Evolutionary conservation across 2,113 vertebrate genomes (phyloP).

Genomic region (Campylomormyrus tamandua): DNA sequence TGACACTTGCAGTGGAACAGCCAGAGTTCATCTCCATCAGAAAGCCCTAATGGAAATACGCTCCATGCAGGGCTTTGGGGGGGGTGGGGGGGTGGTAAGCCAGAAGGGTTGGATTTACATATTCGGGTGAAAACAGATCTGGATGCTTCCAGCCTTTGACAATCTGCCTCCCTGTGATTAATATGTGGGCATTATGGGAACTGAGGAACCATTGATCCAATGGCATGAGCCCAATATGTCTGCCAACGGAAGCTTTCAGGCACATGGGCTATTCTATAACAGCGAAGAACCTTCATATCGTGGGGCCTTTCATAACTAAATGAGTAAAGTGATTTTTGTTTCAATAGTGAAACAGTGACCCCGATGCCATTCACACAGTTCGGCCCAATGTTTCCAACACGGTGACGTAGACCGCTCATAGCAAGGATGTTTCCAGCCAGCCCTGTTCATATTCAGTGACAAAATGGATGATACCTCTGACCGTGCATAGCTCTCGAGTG

Average conservation of each 20-base stretch:
- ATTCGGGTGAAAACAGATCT: constrained; percentile 1
- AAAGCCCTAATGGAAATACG: neutral
- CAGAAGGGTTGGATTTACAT: neutral
- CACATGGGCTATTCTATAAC: constrained; percentile 13
- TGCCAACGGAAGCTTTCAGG: neutral
- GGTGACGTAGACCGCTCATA: constrained; percentile 40
- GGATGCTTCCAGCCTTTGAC: constrained; percentile 16
- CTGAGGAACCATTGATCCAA: neutral
- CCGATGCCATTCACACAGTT: constrained; percentile 30
- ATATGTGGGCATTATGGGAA: neutral
- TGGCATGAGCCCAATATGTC: neutral
- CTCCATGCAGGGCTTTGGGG: neutral
- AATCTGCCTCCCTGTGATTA: constrained; percentile 10
- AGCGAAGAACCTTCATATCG: neutral
- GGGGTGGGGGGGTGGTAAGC: neutral
- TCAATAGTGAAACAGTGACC: constrained; percentile 12
- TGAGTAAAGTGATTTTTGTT: neutral
- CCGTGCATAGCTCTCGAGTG: neutral
- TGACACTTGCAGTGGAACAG: neutral
- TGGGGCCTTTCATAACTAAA: neutral
- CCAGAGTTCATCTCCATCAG: neutral
- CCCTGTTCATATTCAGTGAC: constrained; percentile 36
- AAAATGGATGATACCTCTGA: neutral
- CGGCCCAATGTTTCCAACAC: constrained; percentile 18
- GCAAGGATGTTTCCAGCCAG: constrained; percentile 54